Conservation (phyloP, 2,113 vertebrate genomes). For the Aramus guarauna region DNA sequence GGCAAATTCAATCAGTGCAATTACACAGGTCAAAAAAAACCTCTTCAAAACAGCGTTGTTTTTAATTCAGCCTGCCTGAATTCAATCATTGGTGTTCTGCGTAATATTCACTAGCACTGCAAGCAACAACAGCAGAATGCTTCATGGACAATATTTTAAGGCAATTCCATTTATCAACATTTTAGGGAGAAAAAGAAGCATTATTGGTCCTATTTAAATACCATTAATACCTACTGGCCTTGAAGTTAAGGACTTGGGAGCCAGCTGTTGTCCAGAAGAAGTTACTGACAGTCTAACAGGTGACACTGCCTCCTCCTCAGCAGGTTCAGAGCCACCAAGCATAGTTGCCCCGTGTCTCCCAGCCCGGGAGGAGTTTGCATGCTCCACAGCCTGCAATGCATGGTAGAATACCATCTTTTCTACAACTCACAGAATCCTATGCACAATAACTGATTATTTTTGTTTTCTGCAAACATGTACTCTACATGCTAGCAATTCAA, state of each 20-base stretch:
- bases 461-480: background rate
- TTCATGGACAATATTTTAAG: background rate
- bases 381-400: background rate
- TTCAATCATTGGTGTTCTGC: background rate
- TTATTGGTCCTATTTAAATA: background rate
- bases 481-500: background rate
- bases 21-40: background rate
- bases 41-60: background rate
- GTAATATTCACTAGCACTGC: background rate
- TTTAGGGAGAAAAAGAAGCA: background rate
- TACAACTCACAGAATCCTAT: background rate
- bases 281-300: background rate
- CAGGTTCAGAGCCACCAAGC: background rate
- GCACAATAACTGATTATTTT: background rate
- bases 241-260: background rate
- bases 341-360: background rate
- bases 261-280: background rate
- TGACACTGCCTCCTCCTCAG: background rate
- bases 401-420: background rate
- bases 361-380: background rate
- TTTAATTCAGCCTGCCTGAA: background rate
- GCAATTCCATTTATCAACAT: background rate
- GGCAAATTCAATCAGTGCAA: background rate
- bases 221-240: background rate
- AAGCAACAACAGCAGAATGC: background rate